These are phyloP conservation scores for Tanytarsus gracilentus DNA, from an alignment of 2,888 invertebrate genomes.

Conservation along the genomic window DNA sequence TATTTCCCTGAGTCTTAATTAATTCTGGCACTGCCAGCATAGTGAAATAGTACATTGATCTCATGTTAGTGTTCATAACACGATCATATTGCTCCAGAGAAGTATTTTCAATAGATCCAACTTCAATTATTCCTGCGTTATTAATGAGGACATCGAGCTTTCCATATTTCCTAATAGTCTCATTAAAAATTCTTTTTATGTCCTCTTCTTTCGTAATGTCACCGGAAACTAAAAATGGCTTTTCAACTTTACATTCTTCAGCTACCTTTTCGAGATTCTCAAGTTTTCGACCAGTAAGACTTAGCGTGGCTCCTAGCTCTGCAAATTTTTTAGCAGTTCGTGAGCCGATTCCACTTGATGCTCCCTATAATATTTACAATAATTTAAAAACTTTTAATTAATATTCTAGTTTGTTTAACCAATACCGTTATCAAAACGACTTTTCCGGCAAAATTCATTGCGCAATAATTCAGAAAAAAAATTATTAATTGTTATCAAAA, in stretches of 20 bases:
- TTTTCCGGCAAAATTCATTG: slow-evolving; percentile 53
- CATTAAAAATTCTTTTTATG: slow-evolving; percentile 57
- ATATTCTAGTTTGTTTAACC: too few species aligned
- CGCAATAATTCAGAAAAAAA: background rate
- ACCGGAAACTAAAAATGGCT: slow-evolving; percentile 54
- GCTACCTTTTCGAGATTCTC: slow-evolving; percentile 57
- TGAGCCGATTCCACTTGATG: slow-evolving; percentile 69
- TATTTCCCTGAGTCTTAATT: slow-evolving; percentile 64
- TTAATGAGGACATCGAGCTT: slow-evolving; percentile 78
- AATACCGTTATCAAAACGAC: slow-evolving; percentile 54
- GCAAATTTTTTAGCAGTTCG: slow-evolving; percentile 60
- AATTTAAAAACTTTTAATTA: too few species aligned
- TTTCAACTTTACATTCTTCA: slow-evolving; percentile 45
- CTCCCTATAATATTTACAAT: too few species aligned
- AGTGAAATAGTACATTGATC: slow-evolving; percentile 64
- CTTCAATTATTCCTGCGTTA: slow-evolving; percentile 78
- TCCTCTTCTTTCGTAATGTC: slow-evolving; percentile 68
- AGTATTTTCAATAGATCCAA: slow-evolving; percentile 72
- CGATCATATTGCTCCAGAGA: slow-evolving; percentile 72
- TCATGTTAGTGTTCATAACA: slow-evolving; percentile 76
- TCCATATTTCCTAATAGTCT: slow-evolving; percentile 64
- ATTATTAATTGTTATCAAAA: background rate
- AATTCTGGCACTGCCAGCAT: slow-evolving; percentile 75
- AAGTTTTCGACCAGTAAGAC: slow-evolving; percentile 55
- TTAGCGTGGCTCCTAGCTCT: slow-evolving; percentile 53